Conservation (phyloP, 2,113 vertebrate species). For the Glaucomys volans region DNA sequence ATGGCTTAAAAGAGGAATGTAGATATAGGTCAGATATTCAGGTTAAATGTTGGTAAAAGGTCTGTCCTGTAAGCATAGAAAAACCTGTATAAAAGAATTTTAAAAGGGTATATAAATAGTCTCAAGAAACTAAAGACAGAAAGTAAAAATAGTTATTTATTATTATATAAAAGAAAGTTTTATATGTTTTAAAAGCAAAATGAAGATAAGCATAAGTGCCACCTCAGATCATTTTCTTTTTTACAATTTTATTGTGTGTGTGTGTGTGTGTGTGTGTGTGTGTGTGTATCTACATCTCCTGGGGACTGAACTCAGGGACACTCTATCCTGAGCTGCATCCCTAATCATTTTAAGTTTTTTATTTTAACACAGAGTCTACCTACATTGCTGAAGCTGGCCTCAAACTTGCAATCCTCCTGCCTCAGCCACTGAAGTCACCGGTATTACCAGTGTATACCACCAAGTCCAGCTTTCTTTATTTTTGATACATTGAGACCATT, state of each 20-base stretch:
- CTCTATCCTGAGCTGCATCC: no score
- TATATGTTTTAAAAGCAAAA: background rate
- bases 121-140: constrained; percentile 1
- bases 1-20: background rate
- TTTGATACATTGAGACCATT: background rate
- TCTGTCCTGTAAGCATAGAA: background rate
- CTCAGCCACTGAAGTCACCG: no score
- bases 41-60: background rate
- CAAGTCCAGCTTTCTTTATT: no score
- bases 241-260: no score
- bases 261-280: no score
- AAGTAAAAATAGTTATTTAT: background rate
- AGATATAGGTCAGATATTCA: background rate
- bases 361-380: no score
- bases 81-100: background rate
- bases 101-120: background rate
- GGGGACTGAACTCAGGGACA: no score
- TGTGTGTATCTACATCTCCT: no score
- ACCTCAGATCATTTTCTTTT: background rate
- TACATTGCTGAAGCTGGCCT: no score
- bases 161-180: background rate
- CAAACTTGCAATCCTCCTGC: no score
- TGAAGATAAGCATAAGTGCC: background rate
- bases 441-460: no score
- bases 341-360: no score